Base-by-base conservation (phyloP, 2,113 vertebrate genomes). In the Herpetotheres cachinnans region DNA sequence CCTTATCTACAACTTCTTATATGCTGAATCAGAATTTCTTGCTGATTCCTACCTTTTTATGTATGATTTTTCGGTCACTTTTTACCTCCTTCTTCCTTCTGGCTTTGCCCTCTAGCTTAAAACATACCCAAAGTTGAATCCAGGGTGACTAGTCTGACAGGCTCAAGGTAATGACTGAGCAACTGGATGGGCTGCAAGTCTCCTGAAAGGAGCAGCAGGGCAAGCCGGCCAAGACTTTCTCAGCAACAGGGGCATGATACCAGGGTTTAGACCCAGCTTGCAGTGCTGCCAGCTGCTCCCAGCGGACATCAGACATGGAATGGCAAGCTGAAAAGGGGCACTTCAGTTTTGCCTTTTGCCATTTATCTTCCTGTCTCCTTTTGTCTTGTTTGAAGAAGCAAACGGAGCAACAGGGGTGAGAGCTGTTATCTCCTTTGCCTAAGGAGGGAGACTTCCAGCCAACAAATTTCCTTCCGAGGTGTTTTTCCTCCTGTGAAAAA, bases 201-300 rank as follows among this genome's bases (percentile, higher is more conserved):
- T 74, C 13, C 50, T 30, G 38, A 66, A 80, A 80, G 40, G 30
- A 82, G 9, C 40, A 58, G 19, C 19, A 69, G 38, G 40, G 54
- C 32, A 70, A 56, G 11, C 6, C 20, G 66, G 15, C 22, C 36
- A 42, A n/a, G 58, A 61, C 16, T 44, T 86, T 83, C 40, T 52
- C 72, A 66, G 29, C 0, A 1, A 17, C 29, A n/a, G 44, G 32
- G 32, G 11, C 0, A 0, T 30, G 46, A 54, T 30, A 11, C 13
- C 29, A 62, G 46, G 13, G 11, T 46, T 90, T n/a, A 83, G 46
- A 66, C 9, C 6, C 26, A 49, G 25, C 16, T 55, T 29, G 16
- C 6, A 4, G 38, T 29, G 56, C 17, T 49, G n/a, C 26, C 30
- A n/a, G 10, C 47, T 59, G 52, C 34, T 71, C 7, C 34, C 58